A percentile compares a stretch with the other conserved stretches of the same genome.
Evolutionary conservation across 1,140 invertebrate genomes (phyloP).

Genomic region (Drosophila busckii): DNA sequence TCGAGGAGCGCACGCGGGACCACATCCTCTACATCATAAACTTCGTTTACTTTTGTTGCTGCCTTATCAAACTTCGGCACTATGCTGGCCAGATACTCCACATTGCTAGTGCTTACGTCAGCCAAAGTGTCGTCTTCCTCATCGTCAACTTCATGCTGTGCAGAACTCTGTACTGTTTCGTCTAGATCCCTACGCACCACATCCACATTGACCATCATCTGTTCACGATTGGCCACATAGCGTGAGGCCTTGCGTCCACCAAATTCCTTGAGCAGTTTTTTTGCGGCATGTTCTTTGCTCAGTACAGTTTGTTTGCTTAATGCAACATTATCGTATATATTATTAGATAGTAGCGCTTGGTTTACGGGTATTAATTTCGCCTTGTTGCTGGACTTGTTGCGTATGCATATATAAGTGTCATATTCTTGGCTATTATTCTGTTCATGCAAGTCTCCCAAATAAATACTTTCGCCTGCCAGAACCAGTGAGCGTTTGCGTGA

Average conservation of each 20-base stretch:
- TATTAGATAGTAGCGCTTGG: conserved; percentile 51
- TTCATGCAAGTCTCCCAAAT: conserved; percentile 43
- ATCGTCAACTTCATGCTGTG: conserved; percentile 7
- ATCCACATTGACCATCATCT: conserved; percentile 68
- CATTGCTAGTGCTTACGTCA: conserved; percentile 42
- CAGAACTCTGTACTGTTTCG: conserved; percentile 47
- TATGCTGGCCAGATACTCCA: conserved; percentile 52
- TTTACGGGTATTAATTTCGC: conserved; percentile 55
- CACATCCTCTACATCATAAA: conserved; percentile 58
- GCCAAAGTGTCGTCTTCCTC: conserved; percentile 31
- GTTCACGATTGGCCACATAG: conserved; percentile 45
- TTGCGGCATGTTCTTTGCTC: conserved; percentile 47
- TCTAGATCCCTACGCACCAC: conserved; percentile 64
- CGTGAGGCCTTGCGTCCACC: conserved; percentile 67
- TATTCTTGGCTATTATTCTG: conserved; percentile 31
- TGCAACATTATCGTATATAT: conserved; percentile 48
- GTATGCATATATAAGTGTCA: conserved; percentile 60
- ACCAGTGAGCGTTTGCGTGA: conserved; percentile 38
- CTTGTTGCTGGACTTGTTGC: conserved; percentile 59
- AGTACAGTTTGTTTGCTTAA: conserved; percentile 24
- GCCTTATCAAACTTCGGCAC: conserved; percentile 57
- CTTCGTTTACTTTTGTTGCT: conserved; percentile 45
- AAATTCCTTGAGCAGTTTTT: conserved; percentile 64
- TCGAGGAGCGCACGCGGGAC: conserved; percentile 48
- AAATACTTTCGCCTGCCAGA: conserved; percentile 35